Conservation (phyloP, 2,797 vertebrate genomes). For the Euthynnus affinis region DNA sequence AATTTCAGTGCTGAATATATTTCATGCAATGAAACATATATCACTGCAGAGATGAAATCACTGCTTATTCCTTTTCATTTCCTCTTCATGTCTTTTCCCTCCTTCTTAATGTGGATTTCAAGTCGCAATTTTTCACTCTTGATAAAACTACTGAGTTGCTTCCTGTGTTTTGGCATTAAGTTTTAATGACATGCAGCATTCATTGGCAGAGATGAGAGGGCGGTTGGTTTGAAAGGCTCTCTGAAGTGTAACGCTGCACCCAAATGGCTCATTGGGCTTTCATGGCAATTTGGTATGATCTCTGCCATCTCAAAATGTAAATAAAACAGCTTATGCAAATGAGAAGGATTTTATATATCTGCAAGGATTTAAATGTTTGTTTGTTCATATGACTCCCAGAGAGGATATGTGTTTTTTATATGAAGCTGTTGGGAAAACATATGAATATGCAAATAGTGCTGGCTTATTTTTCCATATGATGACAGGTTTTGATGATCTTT, state of each 20-base stretch:
- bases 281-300: slow-evolving; percentile 77
- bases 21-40: slow-evolving; percentile 52
- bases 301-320: slow-evolving; percentile 73
- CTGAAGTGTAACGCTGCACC: slow-evolving; percentile 75
- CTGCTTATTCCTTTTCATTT: slow-evolving; percentile 63
- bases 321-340: slow-evolving; percentile 75
- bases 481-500: slow-evolving; percentile 27
- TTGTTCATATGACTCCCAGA: slow-evolving; percentile 46
- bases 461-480: slow-evolving; percentile 37
- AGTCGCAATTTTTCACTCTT: slow-evolving; percentile 67
- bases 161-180: slow-evolving; percentile 70
- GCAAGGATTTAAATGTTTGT: slow-evolving; percentile 59
- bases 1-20: slow-evolving; percentile 59
- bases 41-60: slow-evolving; percentile 51
- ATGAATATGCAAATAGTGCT: slow-evolving; percentile 47
- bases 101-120: slow-evolving; percentile 50
- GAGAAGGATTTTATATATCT: slow-evolving; percentile 55
- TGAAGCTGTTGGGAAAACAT: slow-evolving; percentile 46
- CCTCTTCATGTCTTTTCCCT: slow-evolving; percentile 35
- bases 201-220: slow-evolving; percentile 76
- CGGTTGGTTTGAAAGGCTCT: slow-evolving; percentile 74
- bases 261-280: slow-evolving; percentile 73
- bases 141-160: slow-evolving; percentile 66
- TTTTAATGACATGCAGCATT: slow-evolving; percentile 77
- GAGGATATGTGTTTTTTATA: slow-evolving; percentile 29